phyloP scores from a whole-genome alignment of 2,113 vertebrate genomes.

The Chaenogobius annularis region DNA sequence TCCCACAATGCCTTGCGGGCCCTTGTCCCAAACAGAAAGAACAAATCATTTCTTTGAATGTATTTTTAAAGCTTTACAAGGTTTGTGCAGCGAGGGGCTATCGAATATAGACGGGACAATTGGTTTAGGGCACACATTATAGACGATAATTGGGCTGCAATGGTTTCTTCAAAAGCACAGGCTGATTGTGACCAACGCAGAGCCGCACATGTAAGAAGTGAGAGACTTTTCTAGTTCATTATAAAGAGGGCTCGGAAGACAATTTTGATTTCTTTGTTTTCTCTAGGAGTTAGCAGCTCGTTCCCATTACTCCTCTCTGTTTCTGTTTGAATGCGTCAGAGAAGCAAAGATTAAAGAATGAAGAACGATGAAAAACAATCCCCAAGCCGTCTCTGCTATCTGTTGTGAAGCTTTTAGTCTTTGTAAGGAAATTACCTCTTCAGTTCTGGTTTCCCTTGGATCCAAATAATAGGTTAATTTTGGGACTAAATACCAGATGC shows the following conservation, averaged over 20 bases:
- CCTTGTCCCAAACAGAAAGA: constrained; percentile 34
- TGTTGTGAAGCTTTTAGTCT: constrained; percentile 35
- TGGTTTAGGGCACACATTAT: constrained; percentile 50
- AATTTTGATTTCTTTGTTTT: constrained; percentile 60
- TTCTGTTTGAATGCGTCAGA: constrained; percentile 59
- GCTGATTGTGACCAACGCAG: constrained; percentile 5
- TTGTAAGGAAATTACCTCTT: constrained; percentile 22
- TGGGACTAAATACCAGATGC: constrained; percentile 31
- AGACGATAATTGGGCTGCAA: constrained; percentile 47
- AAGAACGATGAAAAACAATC: constrained; percentile 32
- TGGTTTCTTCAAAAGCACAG: constrained; percentile 25
- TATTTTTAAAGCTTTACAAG: constrained; percentile 65
- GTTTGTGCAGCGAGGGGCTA: constrained; percentile 47
- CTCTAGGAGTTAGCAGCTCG: constrained; percentile 48
- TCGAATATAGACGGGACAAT: constrained; percentile 53
- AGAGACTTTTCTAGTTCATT: constrained; percentile 33
- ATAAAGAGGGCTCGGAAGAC: constrained; percentile 26
- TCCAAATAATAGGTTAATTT: constrained; percentile 20
- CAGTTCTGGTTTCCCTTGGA: constrained; percentile 12
- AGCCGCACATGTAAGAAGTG: constrained; percentile 16
- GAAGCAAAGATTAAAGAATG: constrained; percentile 14
- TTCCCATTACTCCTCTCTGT: constrained; percentile 64
- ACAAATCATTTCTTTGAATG: constrained; percentile 66
- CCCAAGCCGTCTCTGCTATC: constrained; percentile 15
- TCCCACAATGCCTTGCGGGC: constrained; percentile 64